Evolutionary conservation across 2,113 vertebrate species (phyloP).

Genomic region (Oostethus manadensis): DNA sequence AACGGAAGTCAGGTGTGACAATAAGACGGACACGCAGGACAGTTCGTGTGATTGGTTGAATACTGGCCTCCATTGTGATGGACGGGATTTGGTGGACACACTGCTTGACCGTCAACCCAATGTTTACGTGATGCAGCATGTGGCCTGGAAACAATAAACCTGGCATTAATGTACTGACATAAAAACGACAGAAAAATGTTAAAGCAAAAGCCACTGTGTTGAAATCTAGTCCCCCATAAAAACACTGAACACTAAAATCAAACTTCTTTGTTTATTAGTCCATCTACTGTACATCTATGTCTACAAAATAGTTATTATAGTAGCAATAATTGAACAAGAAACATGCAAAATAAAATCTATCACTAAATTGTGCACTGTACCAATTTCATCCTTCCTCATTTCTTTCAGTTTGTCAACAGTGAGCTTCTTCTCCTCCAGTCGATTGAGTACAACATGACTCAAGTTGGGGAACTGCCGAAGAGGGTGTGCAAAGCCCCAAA

Average conservation of each 20-base stretch:
- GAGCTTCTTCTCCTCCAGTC: slow-evolving; percentile 90
- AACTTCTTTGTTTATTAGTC: neutral
- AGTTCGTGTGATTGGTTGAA: slow-evolving; percentile 96
- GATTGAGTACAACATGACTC: slow-evolving; percentile 80
- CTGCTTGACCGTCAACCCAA: slow-evolving; percentile 92
- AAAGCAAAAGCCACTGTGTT: neutral
- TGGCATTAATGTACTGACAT: neutral
- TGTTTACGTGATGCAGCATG: slow-evolving; percentile 96
- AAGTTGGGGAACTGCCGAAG: slow-evolving; percentile 86
- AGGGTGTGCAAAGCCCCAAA: slow-evolving; percentile 91
- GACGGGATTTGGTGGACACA: slow-evolving; percentile 95
- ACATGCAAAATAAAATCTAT: neutral
- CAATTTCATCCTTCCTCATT: slow-evolving; percentile 98
- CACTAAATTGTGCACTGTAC: slow-evolving; percentile 57
- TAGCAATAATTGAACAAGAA: too few species aligned
- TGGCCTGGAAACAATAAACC: slow-evolving; percentile 75
- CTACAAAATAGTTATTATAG: too few species aligned
- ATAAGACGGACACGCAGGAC: slow-evolving; percentile 86
- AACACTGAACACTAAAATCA: too few species aligned
- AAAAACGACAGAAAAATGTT: neutral
- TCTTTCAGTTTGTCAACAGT: slow-evolving; percentile 93
- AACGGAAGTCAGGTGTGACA: slow-evolving; percentile 86
- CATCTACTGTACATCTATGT: too few species aligned
- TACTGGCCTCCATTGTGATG: slow-evolving; percentile 86
- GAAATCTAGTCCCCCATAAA: neutral